Conservation (phyloP, 2,113 vertebrate species). For the Gobius niger region DNA sequence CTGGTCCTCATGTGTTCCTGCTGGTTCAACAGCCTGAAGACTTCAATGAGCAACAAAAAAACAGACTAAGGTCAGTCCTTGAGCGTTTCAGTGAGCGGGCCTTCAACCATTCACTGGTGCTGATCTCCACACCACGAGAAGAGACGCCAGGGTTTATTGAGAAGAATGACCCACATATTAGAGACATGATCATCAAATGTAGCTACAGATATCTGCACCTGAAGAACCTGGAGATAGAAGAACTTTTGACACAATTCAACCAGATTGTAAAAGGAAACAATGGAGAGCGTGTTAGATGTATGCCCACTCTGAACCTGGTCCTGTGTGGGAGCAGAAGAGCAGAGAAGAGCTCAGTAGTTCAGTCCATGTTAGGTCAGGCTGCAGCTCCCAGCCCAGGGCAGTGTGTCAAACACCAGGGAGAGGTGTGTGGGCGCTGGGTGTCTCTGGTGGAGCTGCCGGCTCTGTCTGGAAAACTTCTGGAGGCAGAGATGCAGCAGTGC, state of each 20-base stretch:
- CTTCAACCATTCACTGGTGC: slow-evolving; percentile 30
- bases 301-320: slow-evolving; percentile 14
- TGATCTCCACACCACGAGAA: slow-evolving; percentile 6
- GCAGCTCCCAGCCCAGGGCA: neutral
- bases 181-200: slow-evolving; percentile 9
- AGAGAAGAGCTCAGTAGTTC: slow-evolving; percentile 17
- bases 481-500: no score
- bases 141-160: neutral
- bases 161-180: neutral
- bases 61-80: no score
- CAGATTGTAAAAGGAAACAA: slow-evolving; percentile 3
- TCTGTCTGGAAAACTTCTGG: no score
- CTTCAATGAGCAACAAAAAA: no score
- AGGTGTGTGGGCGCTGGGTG: slow-evolving; percentile 38
- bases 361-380: slow-evolving; percentile 23
- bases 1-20: no score
- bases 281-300: neutral
- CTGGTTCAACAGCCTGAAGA: no score
- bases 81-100: neutral
- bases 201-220: neutral
- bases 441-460: no score
- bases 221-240: neutral
- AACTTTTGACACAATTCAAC: slow-evolving; percentile 7
- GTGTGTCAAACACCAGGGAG: slow-evolving; percentile 28
- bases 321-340: slow-evolving; percentile 30